Base-by-base conservation (phyloP, 2,888 invertebrate species). In the Epistrophella euchroma region DNA sequence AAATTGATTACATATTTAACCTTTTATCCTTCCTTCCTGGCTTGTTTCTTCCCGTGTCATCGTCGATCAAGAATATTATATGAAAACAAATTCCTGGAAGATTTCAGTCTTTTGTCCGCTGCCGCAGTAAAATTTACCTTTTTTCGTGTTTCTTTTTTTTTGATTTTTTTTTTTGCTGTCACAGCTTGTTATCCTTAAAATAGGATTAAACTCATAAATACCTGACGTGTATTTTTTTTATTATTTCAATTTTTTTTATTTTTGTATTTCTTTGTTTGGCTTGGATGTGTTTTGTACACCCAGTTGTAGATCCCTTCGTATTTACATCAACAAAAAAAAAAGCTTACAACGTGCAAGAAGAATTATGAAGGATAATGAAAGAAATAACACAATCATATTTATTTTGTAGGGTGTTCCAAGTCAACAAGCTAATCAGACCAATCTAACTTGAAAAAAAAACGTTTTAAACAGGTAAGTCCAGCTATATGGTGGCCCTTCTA, bases 161-260 rank as follows among this genome's bases (percentile, higher is more conserved):
- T 40, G 19, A n/a, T 25, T 62, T 7, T 13, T 25, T 28, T 73
- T 58, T 28, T 43, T 56, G 56, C 56, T 71, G 76, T 77, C 60
- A 77, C 58, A 76, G 70, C 70, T 78, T 86, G 86, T 86, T 86
- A 78, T 81, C 86, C 82, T 78, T 74, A 81, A 86, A 86, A 82
- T 82, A 78, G 77, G 77, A 86, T 78, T 86, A 78, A 86, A 82
- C 60, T 82, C 86, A 82, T 82, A 86, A 81, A 85, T 81, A 85
- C 68, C 85, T 81, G 81, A 85, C 81, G 55, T 84, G 71, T 79
- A 50, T 79, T 64, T 78, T 83, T 60, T 52, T 37, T 71, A 40
- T 56, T 60, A 58, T 75, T 45, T 66, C 56, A 60, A 19, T 64
- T 50, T 28, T 50, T 80, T n/a, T 60, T 35, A 10, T 32, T 40